Percentiles rank a stretch among this genome's conserved stretches.
Conservation (phyloP, 2,888 invertebrate genomes). For the Asteroscopus sphinx region DNA sequence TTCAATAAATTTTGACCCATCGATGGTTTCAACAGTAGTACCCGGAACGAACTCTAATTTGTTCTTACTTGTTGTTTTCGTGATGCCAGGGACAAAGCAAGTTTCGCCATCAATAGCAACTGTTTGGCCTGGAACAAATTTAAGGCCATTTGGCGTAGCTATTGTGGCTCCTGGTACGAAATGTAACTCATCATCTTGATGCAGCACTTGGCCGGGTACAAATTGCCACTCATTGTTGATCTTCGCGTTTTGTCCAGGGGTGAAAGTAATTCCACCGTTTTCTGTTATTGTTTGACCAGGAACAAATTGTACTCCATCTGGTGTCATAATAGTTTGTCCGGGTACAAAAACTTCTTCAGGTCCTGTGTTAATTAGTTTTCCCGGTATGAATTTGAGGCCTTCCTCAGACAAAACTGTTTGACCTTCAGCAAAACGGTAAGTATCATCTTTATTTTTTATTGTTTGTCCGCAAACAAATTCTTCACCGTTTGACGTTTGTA, state of each 20-base stretch:
- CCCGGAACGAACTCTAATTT: conserved; percentile 90
- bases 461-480: conserved; percentile 92
- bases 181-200: conserved; percentile 87
- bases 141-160: conserved; percentile 90
- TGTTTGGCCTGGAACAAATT: conserved; percentile 92
- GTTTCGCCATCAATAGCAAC: conserved; percentile 85
- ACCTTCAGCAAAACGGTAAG: conserved; percentile 90
- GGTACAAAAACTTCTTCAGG: conserved; percentile 89
- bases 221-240: conserved; percentile 90
- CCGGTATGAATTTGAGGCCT: conserved; percentile 91
- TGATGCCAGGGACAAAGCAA: conserved; percentile 91
- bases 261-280: conserved; percentile 87
- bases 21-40: conserved; percentile 90
- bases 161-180: conserved; percentile 92
- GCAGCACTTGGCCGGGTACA: conserved; percentile 91
- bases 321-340: conserved; percentile 90
- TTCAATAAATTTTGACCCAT: conserved; percentile 91
- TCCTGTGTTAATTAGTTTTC: conserved; percentile 86
- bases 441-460: conserved; percentile 88
- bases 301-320: conserved; percentile 91
- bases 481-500: conserved; percentile 89
- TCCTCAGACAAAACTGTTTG: conserved; percentile 91
- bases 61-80: conserved; percentile 78
- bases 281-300: conserved; percentile 91
- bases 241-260: conserved; percentile 91